Evolutionary conservation across 2,888 invertebrate genomes (phyloP).

Genomic region (Nasonia oneida): DNA sequence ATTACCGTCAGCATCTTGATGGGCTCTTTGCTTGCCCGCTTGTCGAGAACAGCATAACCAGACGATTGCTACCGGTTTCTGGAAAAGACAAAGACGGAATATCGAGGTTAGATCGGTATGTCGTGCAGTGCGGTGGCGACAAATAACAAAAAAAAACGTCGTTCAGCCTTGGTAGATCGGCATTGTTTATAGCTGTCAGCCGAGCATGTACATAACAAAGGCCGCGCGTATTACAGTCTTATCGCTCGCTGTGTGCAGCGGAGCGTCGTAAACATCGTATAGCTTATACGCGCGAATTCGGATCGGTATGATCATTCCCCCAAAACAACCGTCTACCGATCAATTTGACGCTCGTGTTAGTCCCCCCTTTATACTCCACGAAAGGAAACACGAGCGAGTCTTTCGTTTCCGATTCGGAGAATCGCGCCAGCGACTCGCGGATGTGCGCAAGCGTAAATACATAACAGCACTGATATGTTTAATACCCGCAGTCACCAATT

Average conservation of each 20-base stretch:
- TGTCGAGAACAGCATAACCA: conserved; percentile 46
- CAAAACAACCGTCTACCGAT: background rate
- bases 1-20: conserved; percentile 80
- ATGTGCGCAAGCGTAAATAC: conserved; percentile 37
- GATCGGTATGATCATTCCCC: background rate
- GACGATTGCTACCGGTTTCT: conserved; percentile 21
- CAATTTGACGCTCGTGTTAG: background rate
- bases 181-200: background rate
- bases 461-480: background rate
- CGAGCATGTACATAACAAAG: background rate
- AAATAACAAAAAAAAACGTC: background rate
- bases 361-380: background rate
- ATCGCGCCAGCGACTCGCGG: conserved; percentile 17
- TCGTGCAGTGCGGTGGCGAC: too few species aligned
- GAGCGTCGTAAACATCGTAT: background rate
- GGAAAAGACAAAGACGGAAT: conserved; percentile 18
- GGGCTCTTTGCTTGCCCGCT: conserved; percentile 28
- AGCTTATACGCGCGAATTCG: background rate
- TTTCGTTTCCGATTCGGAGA: conserved; percentile 52
- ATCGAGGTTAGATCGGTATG: background rate
- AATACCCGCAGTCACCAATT: background rate
- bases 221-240: background rate
- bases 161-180: conserved; percentile 1
- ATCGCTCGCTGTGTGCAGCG: background rate
- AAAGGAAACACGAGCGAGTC: conserved; percentile 14